phyloP scores from a whole-genome alignment of 2,888 invertebrate genomes.

The Anoncus sp. region DNA sequence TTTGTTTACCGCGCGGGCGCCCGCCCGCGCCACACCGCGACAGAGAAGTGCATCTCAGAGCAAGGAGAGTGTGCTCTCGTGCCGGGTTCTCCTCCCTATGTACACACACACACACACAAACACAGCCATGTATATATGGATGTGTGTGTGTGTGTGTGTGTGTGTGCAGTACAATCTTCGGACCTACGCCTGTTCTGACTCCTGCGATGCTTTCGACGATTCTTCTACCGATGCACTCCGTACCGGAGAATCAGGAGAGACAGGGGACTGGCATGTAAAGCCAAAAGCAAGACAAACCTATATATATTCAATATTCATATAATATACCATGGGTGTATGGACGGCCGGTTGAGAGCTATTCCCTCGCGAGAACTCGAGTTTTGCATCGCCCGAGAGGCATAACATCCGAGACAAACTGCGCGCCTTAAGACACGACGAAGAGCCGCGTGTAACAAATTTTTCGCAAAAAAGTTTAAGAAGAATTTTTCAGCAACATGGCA shows the following conservation, averaged over 20 bases:
- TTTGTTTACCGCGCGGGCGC: constrained; percentile 79
- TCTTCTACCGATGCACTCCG: constrained; percentile 5
- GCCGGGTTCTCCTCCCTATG: not conserved
- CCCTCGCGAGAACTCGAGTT: constrained; percentile 23
- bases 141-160: not conserved
- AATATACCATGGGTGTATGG: no score
- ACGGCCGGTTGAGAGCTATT: constrained; percentile 23
- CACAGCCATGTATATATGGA: not conserved
- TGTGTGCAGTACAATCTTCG: constrained; percentile 32
- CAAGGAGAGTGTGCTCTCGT: constrained; percentile 37
- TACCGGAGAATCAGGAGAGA: constrained; percentile 4
- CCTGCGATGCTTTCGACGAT: constrained; percentile 27
- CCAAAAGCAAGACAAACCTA: constrained; percentile 33
- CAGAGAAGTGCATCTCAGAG: constrained; percentile 71
- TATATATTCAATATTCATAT: no score
- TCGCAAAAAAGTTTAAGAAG: constrained; percentile 8
- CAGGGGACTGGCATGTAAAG: constrained; percentile 2
- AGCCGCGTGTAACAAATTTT: constrained; percentile 28
- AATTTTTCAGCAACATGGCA: constrained; percentile 32
- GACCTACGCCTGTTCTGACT: constrained; percentile 46
- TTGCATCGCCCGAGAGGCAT: constrained; percentile 12
- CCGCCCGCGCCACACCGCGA: constrained; percentile 58
- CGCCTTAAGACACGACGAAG: not conserved
- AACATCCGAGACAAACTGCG: no score
- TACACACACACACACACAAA: not conserved